phyloP scores from a whole-genome alignment of 2,113 vertebrate genomes.

The Sula dactylatra region DNA sequence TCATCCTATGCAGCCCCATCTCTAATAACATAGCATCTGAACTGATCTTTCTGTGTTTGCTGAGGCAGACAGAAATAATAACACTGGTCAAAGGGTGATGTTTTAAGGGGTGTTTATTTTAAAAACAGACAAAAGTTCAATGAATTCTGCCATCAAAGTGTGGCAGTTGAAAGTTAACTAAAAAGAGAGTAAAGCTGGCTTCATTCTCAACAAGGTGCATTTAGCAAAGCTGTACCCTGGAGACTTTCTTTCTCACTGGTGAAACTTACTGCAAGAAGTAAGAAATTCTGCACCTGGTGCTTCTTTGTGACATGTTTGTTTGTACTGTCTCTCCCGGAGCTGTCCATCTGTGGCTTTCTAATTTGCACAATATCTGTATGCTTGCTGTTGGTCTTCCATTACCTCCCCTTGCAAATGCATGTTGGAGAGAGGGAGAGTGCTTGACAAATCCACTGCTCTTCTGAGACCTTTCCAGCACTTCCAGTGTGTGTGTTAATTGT shows the following conservation, averaged over 20 bases:
- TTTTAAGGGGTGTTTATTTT: not conserved
- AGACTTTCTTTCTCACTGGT: not conserved
- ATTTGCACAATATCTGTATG: not conserved
- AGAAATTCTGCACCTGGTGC: not conserved
- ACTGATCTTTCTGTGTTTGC: not conserved
- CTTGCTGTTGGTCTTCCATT: not conserved
- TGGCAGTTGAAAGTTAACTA: not conserved
- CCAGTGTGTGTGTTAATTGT: not conserved
- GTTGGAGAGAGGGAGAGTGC: not conserved
- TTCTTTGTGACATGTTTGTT: not conserved
- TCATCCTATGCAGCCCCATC: rapidly evolving
- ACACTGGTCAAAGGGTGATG: not conserved
- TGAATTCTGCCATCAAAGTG: not conserved
- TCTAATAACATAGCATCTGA: not conserved
- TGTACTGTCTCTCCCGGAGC: not conserved
- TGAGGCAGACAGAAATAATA: not conserved
- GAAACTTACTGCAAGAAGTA: not conserved
- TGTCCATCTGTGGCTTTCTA: not conserved
- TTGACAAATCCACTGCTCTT: not conserved
- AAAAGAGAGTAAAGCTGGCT: not conserved
- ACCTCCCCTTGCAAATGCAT: not conserved
- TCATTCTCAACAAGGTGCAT: not conserved
- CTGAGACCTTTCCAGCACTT: not conserved
- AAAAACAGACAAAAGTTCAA: not conserved
- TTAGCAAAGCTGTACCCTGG: not conserved